These are phyloP conservation scores for Formica selysi DNA, from an alignment of 1,140 invertebrate genomes.

Conservation along the genomic window DNA sequence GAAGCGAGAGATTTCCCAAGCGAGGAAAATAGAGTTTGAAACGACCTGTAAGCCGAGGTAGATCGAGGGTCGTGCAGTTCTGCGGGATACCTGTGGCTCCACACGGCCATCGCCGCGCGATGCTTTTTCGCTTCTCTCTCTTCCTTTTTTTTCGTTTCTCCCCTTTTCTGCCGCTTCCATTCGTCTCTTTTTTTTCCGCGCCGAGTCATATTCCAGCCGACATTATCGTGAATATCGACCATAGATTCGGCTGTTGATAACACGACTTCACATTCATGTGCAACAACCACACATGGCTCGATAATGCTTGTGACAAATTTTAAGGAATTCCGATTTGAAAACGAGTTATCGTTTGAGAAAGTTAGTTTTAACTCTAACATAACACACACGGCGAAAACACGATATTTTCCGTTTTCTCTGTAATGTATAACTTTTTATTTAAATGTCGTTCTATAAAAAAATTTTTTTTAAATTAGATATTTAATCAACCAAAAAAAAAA, in stretches of 20 bases:
- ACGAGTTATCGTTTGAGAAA: background rate
- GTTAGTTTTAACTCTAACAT: background rate
- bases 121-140: slow-evolving; percentile 63
- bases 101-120: slow-evolving; percentile 70
- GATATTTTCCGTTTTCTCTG: background rate
- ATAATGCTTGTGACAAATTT: slow-evolving; percentile 23
- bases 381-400: background rate
- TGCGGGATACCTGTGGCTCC: slow-evolving; percentile 73
- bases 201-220: slow-evolving; percentile 62
- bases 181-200: slow-evolving; percentile 54
- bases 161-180: background rate
- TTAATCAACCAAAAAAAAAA: background rate
- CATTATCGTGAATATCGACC: slow-evolving; percentile 74
- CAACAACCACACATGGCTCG: background rate
- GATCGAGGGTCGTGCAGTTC: slow-evolving; percentile 63
- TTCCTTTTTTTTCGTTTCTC: slow-evolving; percentile 18
- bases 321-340: background rate
- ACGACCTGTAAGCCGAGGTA: slow-evolving; percentile 65
- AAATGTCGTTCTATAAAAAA: background rate
- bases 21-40: slow-evolving; percentile 43
- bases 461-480: background rate
- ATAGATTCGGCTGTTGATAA: slow-evolving; percentile 69
- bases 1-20: background rate
- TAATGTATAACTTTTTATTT: background rate
- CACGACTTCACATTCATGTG: slow-evolving; percentile 1